Evolutionary conservation across 1,140 invertebrate species (phyloP), one percentile per base, ranked within the genome.

Genomic region (Drosophila oshimai): DNA sequence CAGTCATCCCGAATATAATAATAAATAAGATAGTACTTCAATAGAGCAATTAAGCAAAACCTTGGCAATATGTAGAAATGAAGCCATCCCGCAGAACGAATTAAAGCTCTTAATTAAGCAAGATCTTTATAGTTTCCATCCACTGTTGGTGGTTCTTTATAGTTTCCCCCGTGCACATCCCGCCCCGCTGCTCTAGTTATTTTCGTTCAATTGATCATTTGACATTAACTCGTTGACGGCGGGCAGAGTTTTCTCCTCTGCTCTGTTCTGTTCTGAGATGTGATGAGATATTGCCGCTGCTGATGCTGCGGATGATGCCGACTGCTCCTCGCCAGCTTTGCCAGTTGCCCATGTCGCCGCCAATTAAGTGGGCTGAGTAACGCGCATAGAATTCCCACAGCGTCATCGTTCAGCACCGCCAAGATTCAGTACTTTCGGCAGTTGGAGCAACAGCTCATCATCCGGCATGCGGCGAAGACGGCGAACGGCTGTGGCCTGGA

Each of bases 371-470:
- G 65, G 67, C 53, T 61, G 55, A 61, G 68, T 44, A 60, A 61
- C 54, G 58, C 69, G 69, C 70, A 57, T 73, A 42, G 58, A 50
- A 50, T 71, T 57, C 29, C 41, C 42, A 18, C 12, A 26, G 29
- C 17, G 26, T 62, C 31, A 34, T 62, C 55, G 36, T 49, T 62
- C 4, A 18, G 15, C 10, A 15, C 34, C 69, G 60, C 45, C 88
- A 90, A 84, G 46, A 89, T 90, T 88, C 71, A 90, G 79, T 90
- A 60, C 71, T 89, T 89, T 86, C 79, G 55, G 9, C 64, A 77
- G 67, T 77, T 90, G 62, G 88, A 90, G 42, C 75, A 70, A 15
- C 46, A 68, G 24, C 46, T 61, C 39, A 67, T 67, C 20, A 62
- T 74, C 33, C 60, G 50, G 15, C 18, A 81, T 78, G 84, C 69